Evolutionary conservation across 2,888 invertebrate genomes (phyloP), one percentile per base, ranked within the genome.

Genomic region (Achlya flavicornis): DNA sequence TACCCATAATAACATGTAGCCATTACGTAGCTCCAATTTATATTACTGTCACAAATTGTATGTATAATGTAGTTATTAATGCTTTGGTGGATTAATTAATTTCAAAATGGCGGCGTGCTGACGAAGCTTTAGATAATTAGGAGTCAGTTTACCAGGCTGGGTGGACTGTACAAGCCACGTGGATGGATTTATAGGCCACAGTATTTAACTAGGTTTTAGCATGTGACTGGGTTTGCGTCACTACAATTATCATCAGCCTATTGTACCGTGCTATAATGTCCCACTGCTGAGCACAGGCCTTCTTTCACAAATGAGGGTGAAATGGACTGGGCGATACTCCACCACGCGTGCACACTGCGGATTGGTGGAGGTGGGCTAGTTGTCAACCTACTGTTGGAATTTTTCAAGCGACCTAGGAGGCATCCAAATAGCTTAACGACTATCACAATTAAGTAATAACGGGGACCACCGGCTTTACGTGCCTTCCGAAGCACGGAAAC

Each of bases 31-130:
- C 8, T 41, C 12, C 11, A 14, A 6, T 12, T 43, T 43, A 3
- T 14, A 43, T 43, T 43, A 14, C 3, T 58, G 58, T 35, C 33
- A 35, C 7, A 48, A 48, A 48, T 46, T 46, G 48, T 16, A 48
- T 48, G 7, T 58, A 16, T 38, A 33, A 16, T n/a, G n/a, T 14
- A 35, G 33, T 35, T 35, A n/a, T 14, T 5, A 16, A 11, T 48
- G 16, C 16, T 16, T 48, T 48, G 4, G 46, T 12, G 16, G 16
- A 48, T 48, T 58, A 35, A 58, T 58, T 58, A 58, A 35, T 58
- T 16, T 58, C 58, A 35, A 58, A 58, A 16, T 58, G 58, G 35
- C 58, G 33, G n/a, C 38, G 43, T 14, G 43, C 43, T 35, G 35
- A 58, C 16, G 58, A 38, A n/a, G 35, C 35, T 7, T n/a, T 7